Conservation (phyloP, 2,888 invertebrate genomes). For the Frankliniella fusca region DNA sequence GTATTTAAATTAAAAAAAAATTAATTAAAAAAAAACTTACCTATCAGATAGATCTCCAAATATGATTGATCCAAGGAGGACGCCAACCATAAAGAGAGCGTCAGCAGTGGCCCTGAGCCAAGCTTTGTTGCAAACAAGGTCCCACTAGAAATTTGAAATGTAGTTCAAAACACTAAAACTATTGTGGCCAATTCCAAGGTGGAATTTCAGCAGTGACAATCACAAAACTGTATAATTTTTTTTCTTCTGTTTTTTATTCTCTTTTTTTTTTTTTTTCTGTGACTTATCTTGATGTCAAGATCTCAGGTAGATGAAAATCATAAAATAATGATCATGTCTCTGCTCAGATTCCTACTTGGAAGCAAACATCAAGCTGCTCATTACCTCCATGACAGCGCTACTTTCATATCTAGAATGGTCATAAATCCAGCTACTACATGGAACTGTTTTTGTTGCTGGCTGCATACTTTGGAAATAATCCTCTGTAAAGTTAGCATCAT, state of each 20-base stretch:
- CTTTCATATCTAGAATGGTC: slow-evolving; percentile 57
- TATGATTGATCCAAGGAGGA: slow-evolving; percentile 65
- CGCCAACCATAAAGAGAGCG: slow-evolving; percentile 67
- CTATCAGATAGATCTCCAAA: slow-evolving; percentile 69
- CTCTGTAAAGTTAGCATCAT: slow-evolving; percentile 48
- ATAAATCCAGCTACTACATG: slow-evolving; percentile 58
- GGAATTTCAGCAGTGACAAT: no score
- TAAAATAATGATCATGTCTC: background rate
- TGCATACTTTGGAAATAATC: slow-evolving; percentile 44
- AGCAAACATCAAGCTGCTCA: slow-evolving; percentile 33
- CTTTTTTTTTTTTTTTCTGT: no score
- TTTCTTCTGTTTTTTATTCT: no score
- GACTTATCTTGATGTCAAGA: background rate
- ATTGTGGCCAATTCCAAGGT: no score
- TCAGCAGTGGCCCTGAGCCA: slow-evolving; percentile 63
- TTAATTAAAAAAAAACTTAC: slow-evolving; percentile 40
- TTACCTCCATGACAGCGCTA: slow-evolving; percentile 63
- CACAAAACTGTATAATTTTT: no score
- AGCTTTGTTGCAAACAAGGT: slow-evolving; percentile 62
- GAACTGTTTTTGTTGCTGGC: slow-evolving; percentile 43
- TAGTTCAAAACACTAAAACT: no score
- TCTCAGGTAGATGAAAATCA: slow-evolving; percentile 4
- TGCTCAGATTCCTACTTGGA: slow-evolving; percentile 2
- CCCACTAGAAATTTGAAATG: slow-evolving; percentile 50
- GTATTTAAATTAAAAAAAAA: background rate